A percentile compares a stretch with the other conserved stretches of the same genome.
phyloP scores from a whole-genome alignment of 2,797 vertebrate genomes.

The Sus cebifrons region DNA sequence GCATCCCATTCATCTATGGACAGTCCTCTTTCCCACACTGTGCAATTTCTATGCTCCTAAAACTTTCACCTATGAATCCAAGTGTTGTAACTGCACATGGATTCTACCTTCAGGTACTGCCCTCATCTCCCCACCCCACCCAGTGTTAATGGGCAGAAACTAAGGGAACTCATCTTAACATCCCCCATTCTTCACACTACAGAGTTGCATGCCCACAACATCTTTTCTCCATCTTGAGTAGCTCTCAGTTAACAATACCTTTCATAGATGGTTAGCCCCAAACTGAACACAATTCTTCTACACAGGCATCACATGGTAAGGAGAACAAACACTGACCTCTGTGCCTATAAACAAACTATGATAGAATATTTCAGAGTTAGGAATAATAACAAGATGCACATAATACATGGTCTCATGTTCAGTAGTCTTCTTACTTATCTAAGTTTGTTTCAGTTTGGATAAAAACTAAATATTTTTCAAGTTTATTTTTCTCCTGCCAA shows the following conservation, averaged over 20 bases:
- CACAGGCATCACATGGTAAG: neutral
- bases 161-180: neutral
- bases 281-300: neutral
- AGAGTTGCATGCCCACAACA: neutral
- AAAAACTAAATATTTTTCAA: slow-evolving; percentile 30
- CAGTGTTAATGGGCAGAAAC: neutral
- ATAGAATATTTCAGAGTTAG: neutral
- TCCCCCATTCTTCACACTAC: neutral
- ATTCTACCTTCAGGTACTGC: neutral
- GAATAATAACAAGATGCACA: slow-evolving; percentile 41
- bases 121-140: no score
- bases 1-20: neutral
- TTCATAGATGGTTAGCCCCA: neutral
- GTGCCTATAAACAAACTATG: neutral
- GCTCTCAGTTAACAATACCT: neutral
- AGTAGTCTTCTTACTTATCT: neutral
- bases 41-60: neutral
- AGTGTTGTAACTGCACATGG: neutral
- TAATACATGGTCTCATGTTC: neutral
- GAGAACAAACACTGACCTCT: neutral
- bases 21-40: neutral
- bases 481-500: slow-evolving; percentile 46
- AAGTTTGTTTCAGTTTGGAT: slow-evolving; percentile 44
- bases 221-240: neutral
- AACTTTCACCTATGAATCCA: neutral